Evolutionary conservation across 2,888 invertebrate species (phyloP).

Genomic region (Volucella inflata): DNA sequence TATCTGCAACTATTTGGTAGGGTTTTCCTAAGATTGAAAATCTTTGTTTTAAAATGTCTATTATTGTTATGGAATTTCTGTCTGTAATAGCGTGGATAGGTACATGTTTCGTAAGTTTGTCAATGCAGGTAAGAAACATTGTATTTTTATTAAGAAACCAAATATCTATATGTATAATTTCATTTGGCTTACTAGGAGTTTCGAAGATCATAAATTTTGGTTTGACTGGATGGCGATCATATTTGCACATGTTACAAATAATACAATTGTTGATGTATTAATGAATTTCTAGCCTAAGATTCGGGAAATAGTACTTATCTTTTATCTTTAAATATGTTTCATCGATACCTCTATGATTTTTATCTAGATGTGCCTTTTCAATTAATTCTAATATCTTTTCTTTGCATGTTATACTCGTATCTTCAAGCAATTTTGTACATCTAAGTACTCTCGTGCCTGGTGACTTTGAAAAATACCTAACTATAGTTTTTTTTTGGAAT

Average conservation of each 20-base stretch:
- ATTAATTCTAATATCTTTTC: slow-evolving; percentile 3
- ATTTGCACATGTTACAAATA: neutral
- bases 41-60: too few relatives aligned
- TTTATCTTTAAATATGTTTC: too few relatives aligned
- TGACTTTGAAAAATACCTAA: neutral
- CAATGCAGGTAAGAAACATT: too few relatives aligned
- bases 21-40: too few relatives aligned
- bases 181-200: slow-evolving; percentile 21
- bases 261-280: slow-evolving; percentile 1
- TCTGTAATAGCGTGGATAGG: too few relatives aligned
- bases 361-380: slow-evolving; percentile 7
- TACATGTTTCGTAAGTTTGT: too few relatives aligned
- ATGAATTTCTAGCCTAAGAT: neutral
- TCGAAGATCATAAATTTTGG: slow-evolving; percentile 10
- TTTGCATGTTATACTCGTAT: neutral
- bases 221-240: slow-evolving; percentile 10
- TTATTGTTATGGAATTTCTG: too few relatives aligned
- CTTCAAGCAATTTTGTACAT: neutral
- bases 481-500: slow-evolving; percentile 5
- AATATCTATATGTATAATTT: slow-evolving; percentile 13
- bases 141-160: too few relatives aligned
- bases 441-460: neutral
- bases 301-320: slow-evolving; percentile 13
- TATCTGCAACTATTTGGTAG: too few relatives aligned
- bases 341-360: slow-evolving; percentile 16